A percentile compares a stretch with the other conserved stretches of the same genome.
These are phyloP conservation scores for Karalla daura DNA, from an alignment of 2,797 vertebrate species.

Conservation along the genomic window DNA sequence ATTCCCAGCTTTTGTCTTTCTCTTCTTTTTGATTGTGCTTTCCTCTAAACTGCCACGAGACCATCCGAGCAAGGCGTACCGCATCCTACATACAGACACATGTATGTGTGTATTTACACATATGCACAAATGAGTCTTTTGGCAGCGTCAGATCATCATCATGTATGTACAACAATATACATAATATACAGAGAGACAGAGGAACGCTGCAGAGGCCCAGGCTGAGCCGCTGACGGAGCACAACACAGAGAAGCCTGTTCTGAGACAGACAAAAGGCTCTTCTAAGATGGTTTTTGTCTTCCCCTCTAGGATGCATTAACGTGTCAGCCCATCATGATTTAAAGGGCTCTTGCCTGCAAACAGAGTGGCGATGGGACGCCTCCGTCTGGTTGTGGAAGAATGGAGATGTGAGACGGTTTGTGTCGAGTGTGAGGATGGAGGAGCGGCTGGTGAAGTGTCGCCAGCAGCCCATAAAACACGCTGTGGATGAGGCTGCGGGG, in stretches of 20 bases:
- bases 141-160: constrained; percentile 24
- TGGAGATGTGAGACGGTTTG: too few relatives aligned
- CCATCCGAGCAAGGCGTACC: constrained; percentile 7
- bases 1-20: constrained; percentile 25
- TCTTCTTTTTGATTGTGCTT: constrained; percentile 37
- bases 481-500: neutral
- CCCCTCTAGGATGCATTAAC: constrained; percentile 1
- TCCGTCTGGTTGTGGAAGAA: too few relatives aligned
- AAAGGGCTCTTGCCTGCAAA: neutral
- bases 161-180: constrained; percentile 76
- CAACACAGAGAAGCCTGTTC: constrained; percentile 24
- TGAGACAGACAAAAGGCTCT: constrained; percentile 23
- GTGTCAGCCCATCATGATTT: constrained; percentile 17
- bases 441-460: constrained; percentile 26
- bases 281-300: neutral
- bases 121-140: constrained; percentile 36
- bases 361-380: too few relatives aligned
- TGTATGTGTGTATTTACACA: constrained; percentile 27
- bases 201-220: constrained; percentile 23
- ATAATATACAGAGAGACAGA: constrained; percentile 52
- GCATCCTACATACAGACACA: constrained; percentile 10
- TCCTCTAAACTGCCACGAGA: constrained; percentile 6
- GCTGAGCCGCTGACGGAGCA: constrained; percentile 7
- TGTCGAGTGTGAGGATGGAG: constrained; percentile 33
- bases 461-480: constrained; percentile 21